phyloP scores from a whole-genome alignment of 1,140 invertebrate genomes.

The Aphaenogaster rudis region DNA sequence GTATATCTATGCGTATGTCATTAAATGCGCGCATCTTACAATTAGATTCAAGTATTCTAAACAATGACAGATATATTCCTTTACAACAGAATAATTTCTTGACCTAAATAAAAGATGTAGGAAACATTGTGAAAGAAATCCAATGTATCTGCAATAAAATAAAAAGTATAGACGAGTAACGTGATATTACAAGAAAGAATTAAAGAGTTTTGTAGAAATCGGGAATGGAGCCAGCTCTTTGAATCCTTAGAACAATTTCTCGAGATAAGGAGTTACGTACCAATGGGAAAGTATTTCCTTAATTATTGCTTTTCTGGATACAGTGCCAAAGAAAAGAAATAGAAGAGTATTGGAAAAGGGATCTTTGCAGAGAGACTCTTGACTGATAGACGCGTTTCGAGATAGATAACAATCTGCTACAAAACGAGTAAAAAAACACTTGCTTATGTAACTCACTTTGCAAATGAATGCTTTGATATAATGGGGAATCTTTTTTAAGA shows the following conservation, averaged over 20 bases:
- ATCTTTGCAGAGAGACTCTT: conserved; percentile 26
- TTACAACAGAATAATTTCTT: not conserved
- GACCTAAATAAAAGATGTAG: not conserved
- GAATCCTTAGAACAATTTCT: conserved; percentile 34
- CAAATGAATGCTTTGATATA: conserved; percentile 13
- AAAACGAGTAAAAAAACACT: not conserved
- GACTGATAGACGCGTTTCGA: conserved; percentile 5
- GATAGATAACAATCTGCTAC: conserved; percentile 19
- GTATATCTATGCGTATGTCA: not conserved
- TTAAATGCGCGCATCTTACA: not conserved
- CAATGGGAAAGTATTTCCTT: conserved; percentile 37
- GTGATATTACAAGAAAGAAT: conserved; percentile 27
- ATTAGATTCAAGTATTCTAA: not conserved
- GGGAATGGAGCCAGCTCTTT: not conserved
- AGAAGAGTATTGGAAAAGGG: conserved; percentile 31
- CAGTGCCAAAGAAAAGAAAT: conserved; percentile 20
- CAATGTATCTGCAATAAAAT: conserved; percentile 15
- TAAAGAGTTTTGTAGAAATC: conserved; percentile 25
- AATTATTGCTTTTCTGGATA: conserved; percentile 36
- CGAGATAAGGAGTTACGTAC: conserved; percentile 31
- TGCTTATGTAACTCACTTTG: not conserved
- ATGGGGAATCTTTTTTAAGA: not conserved
- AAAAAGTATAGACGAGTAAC: not conserved
- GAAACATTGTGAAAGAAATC: conserved; percentile 1
- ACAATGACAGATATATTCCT: not conserved